Base-by-base conservation (phyloP, 2,113 vertebrate genomes). In the Dromiciops gliroides region DNA sequence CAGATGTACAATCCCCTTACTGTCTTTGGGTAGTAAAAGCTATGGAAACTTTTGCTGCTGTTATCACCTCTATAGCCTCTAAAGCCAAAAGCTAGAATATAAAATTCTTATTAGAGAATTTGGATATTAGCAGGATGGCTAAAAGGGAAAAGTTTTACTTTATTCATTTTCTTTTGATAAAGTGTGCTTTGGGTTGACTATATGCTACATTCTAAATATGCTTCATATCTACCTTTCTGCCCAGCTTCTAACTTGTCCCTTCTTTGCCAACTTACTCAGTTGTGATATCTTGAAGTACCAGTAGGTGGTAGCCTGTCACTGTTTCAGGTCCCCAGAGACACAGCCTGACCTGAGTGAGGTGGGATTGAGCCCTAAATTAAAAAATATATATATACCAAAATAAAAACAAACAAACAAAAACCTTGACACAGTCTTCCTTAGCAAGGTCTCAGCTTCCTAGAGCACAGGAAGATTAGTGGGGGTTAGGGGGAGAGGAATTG, bases 401-500 rank as follows among this genome's bases (percentile, higher is more conserved):
- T 6, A 53, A 24, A 53, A 8, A 53, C 3, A 52, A 52, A 52
- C 3, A 51, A 52, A 52, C 3, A 26, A 23, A 52, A 67, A 53
- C 52, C 23, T 83, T 83, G 16, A 44, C 67, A 83, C 14, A n/a
- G 19, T 83, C n/a, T 83, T 0, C 60, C n/a, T 44, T 44, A 83
- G 67, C 1, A 8, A 83, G 14, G 4, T 83, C n/a, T 44, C 8
- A 83, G 67, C 5, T n/a, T n/a, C 60, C 37, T 67, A 37, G 31
- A 67, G 28, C 19, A 23, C n/a, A 44, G n/a, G 19, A 83, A 83
- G 4, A 44, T 6, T 75, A 24, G 3, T 10, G 14, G 28, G 12
- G 1, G 0, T 2, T 24, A 3, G 22, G 37, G 0, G n/a, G 0
- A 31, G 8, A 0, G n/a, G 75, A 24, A 83, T 8, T 50, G 8